Conservation (phyloP, 2,888 invertebrate genomes). For the Nipponacmea schrenckii region DNA sequence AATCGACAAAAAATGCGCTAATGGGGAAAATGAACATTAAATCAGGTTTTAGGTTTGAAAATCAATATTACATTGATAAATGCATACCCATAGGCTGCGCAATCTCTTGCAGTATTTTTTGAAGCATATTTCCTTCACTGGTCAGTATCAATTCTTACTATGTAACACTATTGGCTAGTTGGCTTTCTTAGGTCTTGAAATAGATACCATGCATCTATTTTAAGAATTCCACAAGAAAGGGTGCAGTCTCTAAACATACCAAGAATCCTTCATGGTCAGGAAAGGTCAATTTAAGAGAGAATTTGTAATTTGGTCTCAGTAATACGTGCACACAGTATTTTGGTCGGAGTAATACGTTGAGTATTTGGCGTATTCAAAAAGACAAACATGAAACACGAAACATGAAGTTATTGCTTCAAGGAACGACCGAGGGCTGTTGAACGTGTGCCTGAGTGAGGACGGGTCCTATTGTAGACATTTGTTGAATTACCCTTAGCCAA, state of each 20-base stretch:
- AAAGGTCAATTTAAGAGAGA: neutral
- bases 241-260: neutral
- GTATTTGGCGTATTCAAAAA: no score
- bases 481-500: no score
- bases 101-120: neutral
- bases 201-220: constrained; percentile 4
- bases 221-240: constrained; percentile 11
- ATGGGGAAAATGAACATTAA: no score
- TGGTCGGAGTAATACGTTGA: no score
- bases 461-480: no score
- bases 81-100: neutral
- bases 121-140: neutral
- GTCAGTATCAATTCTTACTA: no score
- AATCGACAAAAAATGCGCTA: neutral
- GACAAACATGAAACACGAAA: no score
- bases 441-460: no score
- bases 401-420: no score
- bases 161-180: neutral
- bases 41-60: neutral
- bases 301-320: neutral
- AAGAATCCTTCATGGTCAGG: neutral
- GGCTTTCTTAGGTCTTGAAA: constrained; percentile 13
- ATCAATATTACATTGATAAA: neutral
- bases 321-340: no score
- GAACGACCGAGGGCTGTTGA: no score